These are phyloP conservation scores for Fregetta grallaria DNA, from an alignment of 2,113 vertebrate species.

Conservation along the genomic window DNA sequence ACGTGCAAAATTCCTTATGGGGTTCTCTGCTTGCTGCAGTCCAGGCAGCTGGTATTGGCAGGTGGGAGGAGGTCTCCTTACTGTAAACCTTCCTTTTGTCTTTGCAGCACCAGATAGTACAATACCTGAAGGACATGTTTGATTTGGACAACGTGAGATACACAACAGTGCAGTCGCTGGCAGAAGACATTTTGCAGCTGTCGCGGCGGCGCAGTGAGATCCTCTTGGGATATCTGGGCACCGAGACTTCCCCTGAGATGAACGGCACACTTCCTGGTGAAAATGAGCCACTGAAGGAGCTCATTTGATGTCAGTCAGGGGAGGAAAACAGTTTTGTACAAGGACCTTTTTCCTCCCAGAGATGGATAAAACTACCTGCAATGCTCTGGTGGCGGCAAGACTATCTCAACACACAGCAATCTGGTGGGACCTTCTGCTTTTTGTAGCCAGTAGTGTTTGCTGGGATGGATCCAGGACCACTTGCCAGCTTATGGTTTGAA, in stretches of 20 bases:
- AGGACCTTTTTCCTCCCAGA: neutral
- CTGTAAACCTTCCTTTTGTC: neutral
- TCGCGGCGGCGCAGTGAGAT: constrained; percentile 94
- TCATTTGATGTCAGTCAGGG: constrained; percentile 23
- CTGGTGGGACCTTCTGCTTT: constrained; percentile 6
- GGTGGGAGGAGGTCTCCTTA: neutral
- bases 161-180: constrained; percentile 80
- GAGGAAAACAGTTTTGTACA: neutral
- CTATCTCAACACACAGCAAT: neutral
- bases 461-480: constrained; percentile 54
- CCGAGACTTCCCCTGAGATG: constrained; percentile 70
- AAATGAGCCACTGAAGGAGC: constrained; percentile 27
- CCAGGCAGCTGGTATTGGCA: neutral
- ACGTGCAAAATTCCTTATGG: neutral
- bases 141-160: constrained; percentile 95
- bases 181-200: constrained; percentile 90
- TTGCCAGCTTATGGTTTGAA: constrained; percentile 49
- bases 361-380: neutral
- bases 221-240: constrained; percentile 89
- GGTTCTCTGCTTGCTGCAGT: neutral
- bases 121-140: constrained; percentile 98
- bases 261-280: constrained; percentile 79
- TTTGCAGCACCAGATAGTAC: constrained; percentile 92
- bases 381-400: neutral
- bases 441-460: constrained; percentile 38